phyloP scores from a whole-genome alignment of 2,888 invertebrate species.

The Molorchus minor region DNA sequence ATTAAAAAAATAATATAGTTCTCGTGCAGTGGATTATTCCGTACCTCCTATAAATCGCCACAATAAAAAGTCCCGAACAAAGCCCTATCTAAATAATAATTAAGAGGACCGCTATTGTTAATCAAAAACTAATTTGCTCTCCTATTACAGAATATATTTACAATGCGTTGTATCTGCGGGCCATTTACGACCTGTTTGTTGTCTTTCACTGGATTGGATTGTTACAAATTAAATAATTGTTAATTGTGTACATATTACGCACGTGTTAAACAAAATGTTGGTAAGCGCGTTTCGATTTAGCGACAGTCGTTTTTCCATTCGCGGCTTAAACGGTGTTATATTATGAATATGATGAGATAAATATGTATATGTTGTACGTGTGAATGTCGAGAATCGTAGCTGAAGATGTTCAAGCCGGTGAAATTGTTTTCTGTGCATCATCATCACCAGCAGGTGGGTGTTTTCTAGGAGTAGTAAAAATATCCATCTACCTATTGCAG shows the following conservation, averaged over 20 bases:
- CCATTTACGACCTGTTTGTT: slow-evolving; percentile 11
- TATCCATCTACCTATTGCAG: too few relatives aligned
- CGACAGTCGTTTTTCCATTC: slow-evolving; percentile 4
- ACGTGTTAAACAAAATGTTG: slow-evolving; percentile 16
- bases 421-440: slow-evolving; percentile 26
- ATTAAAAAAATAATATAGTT: too few relatives aligned
- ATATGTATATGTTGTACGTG: too few relatives aligned
- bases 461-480: neutral
- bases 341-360: too few relatives aligned
- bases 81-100: neutral
- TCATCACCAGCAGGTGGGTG: slow-evolving; percentile 27
- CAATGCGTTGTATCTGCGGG: neutral
- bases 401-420: slow-evolving; percentile 30
- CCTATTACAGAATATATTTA: neutral
- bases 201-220: slow-evolving; percentile 15
- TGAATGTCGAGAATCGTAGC: neutral
- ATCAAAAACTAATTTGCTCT: slow-evolving; percentile 11
- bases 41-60: too few relatives aligned
- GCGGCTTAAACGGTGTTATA: slow-evolving; percentile 2
- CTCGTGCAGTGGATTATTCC: too few relatives aligned
- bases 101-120: slow-evolving; percentile 1
- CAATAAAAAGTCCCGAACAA: too few relatives aligned
- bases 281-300: slow-evolving; percentile 8
- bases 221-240: slow-evolving; percentile 14
- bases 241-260: slow-evolving; percentile 15